Base-by-base conservation (phyloP, 2,797 vertebrate species). In the Myotis daubentonii region DNA sequence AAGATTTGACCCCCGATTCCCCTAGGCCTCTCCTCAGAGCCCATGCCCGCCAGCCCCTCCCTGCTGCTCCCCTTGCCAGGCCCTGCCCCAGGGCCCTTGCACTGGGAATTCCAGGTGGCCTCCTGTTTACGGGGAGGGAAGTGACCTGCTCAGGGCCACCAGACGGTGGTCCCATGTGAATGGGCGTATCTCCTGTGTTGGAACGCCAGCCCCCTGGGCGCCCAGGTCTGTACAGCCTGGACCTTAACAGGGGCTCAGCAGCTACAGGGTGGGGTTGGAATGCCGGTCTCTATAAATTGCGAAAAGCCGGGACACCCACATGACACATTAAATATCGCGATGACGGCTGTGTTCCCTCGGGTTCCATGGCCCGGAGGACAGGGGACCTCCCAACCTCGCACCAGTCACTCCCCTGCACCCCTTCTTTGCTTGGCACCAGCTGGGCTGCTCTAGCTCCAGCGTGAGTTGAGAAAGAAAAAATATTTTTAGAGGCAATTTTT, bases 401-500 rank as follows among this genome's bases (percentile, higher is more conserved):
- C 30, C n/a, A 3, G 49, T 44, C 55, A 36, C 41, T 38, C n/a
- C n/a, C 47, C 75, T 38, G 10, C 8, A 22, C n/a, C 9, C 23
- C 22, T 23, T 44, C 20, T n/a, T 36, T 23, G 57, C 33, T 62
- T 16, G 36, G 70, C 66, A 49, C 51, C 87, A 83, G 84, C 83
- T 23, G 84, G 95, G 83, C 89, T 53, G 87, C 51, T 91, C 23
- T 36, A 65, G 82, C 55, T 71, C 71, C 33, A 94, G 74, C 41
- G 51, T 6, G 91, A 94, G 66, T n/a, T 36, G 95, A 96, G 87
- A 95, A 86, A 82, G 60, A 79, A 93, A 83, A 87, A 8, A 23
- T 94, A 93, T 95, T 95, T 96, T 95, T 94, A 96, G 97, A 76
- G 82, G 71, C 22, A 47, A 53, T 82, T 76, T 80, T 62, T 57